A percentile compares a stretch with the other conserved stretches of the same genome.
Evolutionary conservation across 2,888 invertebrate genomes (phyloP).

Genomic region (Amaurobius ferox): DNA sequence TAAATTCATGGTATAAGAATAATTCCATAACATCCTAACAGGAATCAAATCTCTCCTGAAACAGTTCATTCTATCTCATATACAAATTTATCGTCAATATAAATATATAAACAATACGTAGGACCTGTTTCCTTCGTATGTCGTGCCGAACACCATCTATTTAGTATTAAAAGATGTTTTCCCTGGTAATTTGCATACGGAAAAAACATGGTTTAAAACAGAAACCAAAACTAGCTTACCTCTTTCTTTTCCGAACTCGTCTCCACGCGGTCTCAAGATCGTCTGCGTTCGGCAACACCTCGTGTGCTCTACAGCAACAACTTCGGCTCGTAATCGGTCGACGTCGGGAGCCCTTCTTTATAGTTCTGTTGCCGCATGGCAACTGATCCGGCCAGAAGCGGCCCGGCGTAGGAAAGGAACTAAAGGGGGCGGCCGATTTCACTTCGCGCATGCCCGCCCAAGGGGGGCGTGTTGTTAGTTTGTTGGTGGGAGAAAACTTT

Average conservation of each 20-base stretch:
- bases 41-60: no score
- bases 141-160: no score
- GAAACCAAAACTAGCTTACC: not conserved
- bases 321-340: conserved; percentile 10
- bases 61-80: no score
- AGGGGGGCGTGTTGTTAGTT: conserved; percentile 65
- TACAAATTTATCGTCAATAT: no score
- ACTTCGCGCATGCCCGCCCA: conserved; percentile 47
- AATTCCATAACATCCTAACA: no score
- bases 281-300: conserved; percentile 3
- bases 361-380: conserved; percentile 59
- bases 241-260: not conserved
- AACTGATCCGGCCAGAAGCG: conserved; percentile 37
- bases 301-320: conserved; percentile 1
- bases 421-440: conserved; percentile 53
- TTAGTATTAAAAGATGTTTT: no score
- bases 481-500: conserved; percentile 25
- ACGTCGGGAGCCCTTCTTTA: conserved; percentile 19
- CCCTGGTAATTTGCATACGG: no score
- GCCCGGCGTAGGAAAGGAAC: conserved; percentile 42
- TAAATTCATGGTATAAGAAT: no score
- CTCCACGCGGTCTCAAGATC: conserved; percentile 9
- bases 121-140: no score
- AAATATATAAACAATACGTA: no score
- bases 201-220: no score